Conservation (phyloP, 2,888 invertebrate genomes). For the Caenorhabditis uteleia region DNA sequence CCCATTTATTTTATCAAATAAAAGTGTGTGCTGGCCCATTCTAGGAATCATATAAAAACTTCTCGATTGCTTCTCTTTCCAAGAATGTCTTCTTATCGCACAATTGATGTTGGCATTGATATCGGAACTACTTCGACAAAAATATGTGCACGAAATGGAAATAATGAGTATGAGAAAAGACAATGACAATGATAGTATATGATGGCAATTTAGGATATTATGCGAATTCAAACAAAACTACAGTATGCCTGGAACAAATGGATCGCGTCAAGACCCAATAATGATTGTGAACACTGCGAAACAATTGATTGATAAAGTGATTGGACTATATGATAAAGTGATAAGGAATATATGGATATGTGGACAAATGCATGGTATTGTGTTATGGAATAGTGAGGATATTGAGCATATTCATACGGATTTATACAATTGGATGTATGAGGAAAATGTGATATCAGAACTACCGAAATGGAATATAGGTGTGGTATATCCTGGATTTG, state of each 20-base stretch:
- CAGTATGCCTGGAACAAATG: neutral
- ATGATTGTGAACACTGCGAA: constrained; percentile 8
- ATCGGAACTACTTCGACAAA: constrained; percentile 36
- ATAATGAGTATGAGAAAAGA: neutral
- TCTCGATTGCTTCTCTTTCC: neutral
- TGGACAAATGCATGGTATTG: constrained; percentile 51
- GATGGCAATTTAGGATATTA: constrained; percentile 3
- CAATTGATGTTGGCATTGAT: constrained; percentile 29
- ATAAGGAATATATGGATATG: constrained; percentile 37
- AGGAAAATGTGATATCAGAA: no score
- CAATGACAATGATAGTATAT: neutral
- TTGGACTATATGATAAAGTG: no score
- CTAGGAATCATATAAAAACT: neutral
- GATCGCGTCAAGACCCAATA: constrained; percentile 14
- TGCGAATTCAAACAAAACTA: constrained; percentile 12
- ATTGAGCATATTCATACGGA: no score
- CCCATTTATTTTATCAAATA: neutral
- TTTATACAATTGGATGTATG: constrained; percentile 44
- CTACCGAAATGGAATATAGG: constrained; percentile 21
- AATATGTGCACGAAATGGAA: constrained; percentile 15
- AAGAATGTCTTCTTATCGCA: constrained; percentile 10
- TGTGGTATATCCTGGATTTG: constrained; percentile 33
- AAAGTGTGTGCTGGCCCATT: no score
- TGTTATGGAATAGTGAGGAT: no score
- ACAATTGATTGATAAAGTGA: no score